Percentiles rank a stretch among this genome's conserved stretches.
Conservation (phyloP, 2,113 vertebrate genomes). For the Elephas maximus region DNA sequence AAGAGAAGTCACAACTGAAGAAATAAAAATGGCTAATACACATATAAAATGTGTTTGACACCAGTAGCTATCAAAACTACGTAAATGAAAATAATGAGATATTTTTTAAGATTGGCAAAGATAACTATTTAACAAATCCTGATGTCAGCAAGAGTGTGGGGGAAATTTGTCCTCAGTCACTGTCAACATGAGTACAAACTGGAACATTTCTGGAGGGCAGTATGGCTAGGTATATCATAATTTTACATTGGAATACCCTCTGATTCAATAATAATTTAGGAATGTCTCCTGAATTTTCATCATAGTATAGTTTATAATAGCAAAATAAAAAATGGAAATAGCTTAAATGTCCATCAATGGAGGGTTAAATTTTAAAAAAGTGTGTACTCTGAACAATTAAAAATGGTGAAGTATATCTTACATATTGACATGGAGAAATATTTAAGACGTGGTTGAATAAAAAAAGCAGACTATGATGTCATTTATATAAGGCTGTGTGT, state of each 20-base stretch:
- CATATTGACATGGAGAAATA: no score
- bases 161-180: not conserved
- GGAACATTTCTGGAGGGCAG: not conserved
- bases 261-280: not conserved
- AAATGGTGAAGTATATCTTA: no score
- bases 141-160: not conserved
- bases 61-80: not conserved
- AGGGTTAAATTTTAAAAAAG: not conserved
- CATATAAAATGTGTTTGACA: not conserved
- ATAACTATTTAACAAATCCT: not conserved
- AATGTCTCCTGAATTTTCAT: not conserved
- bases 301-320: not conserved
- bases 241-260: not conserved
- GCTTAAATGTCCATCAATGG: not conserved
- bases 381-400: no score
- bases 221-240: not conserved
- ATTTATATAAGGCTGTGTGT: no score
- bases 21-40: not conserved
- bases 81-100: not conserved
- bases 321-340: no score
- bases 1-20: not conserved
- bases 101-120: slow-evolving; percentile 13
- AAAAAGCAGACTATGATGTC: no score
- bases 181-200: not conserved
- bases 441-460: no score